Evolutionary conservation across 2,888 invertebrate genomes (phyloP), one percentile per base, ranked within the genome.

Genomic region (Erynnis tages): DNA sequence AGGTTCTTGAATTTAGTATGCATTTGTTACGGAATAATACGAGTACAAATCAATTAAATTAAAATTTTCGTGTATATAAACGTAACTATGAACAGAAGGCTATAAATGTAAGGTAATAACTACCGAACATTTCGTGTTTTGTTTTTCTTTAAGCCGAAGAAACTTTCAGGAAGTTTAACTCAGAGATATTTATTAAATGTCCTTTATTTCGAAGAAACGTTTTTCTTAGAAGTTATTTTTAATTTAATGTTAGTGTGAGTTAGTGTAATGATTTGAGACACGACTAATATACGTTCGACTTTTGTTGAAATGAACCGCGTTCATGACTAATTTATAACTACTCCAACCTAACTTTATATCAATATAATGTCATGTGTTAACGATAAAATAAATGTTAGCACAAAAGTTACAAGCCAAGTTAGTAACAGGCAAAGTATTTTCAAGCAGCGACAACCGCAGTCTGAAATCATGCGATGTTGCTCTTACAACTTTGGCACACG

Each of bases 111-210:
- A 25, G 14, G 5, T 7, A 7, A 7, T 8, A 35, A 14, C 6
- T 37, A 55, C 44, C 54, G 54, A 54, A 60, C 63, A 61, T 67
- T 69, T 66, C 68, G 62, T 66, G 34, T 29, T 21, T 13, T 35
- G 27, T 27, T 43, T 50, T 65, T 67, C 62, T 65, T 63, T 10
- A 71, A 64, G 65, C 68, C 57, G 13, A 50, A 58, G 48, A 60
- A 71, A 70, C 60, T 73, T 70, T 58, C 49, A 41, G 60, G 57
- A 70, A 73, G 67, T 76, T 76, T 62, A 60, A 55, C 58, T 57
- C 53, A 60, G 55, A 58, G 63, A 68, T 77, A 74, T 77, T 79
- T 77, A 74, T 73, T 71, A 75, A 76, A 78, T 73, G 73, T 71
- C 67, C 69, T 64, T 64, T 58, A 56, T 56, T 59, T 58, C 45